These are phyloP conservation scores for Meleagris gallopavo DNA, from an alignment of 2,113 vertebrate genomes.

Conservation along the genomic window DNA sequence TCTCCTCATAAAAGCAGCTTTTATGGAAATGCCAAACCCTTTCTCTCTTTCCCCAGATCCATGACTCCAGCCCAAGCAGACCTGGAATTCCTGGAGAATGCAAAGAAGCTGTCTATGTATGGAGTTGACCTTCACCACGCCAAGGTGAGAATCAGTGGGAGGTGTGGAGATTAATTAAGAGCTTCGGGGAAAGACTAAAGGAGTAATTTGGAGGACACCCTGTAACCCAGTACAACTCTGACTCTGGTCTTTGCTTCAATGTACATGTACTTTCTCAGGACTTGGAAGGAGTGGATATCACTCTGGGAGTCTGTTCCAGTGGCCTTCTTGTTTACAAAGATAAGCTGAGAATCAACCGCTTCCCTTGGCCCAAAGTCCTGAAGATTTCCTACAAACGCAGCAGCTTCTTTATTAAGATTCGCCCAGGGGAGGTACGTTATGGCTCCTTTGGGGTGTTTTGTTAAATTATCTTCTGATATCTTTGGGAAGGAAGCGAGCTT, in stretches of 20 bases:
- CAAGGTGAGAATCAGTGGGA: constrained; percentile 81
- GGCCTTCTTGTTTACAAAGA: constrained; percentile 98
- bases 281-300: constrained; percentile 96
- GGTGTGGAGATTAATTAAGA: neutral
- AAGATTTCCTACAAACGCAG: constrained; percentile 98
- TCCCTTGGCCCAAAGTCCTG: constrained; percentile 98
- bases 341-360: constrained; percentile 97
- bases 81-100: constrained; percentile 97
- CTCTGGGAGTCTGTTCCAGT: constrained; percentile 94
- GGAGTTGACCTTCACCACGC: constrained; percentile 97
- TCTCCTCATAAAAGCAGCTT: neutral
- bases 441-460: neutral
- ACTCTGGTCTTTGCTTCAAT: neutral
- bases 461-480: neutral
- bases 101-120: constrained; percentile 98
- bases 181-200: neutral
- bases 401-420: constrained; percentile 98
- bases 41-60: constrained; percentile 78
- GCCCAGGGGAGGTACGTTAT: constrained; percentile 89
- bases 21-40: rapidly evolving
- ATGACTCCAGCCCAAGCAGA: constrained; percentile 98
- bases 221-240: neutral
- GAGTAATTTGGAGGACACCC: neutral
- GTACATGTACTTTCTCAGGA: constrained; percentile 79
- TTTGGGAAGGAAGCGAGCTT: neutral